phyloP scores from a whole-genome alignment of 2,113 vertebrate species.

The Actenoides lindsayi region DNA sequence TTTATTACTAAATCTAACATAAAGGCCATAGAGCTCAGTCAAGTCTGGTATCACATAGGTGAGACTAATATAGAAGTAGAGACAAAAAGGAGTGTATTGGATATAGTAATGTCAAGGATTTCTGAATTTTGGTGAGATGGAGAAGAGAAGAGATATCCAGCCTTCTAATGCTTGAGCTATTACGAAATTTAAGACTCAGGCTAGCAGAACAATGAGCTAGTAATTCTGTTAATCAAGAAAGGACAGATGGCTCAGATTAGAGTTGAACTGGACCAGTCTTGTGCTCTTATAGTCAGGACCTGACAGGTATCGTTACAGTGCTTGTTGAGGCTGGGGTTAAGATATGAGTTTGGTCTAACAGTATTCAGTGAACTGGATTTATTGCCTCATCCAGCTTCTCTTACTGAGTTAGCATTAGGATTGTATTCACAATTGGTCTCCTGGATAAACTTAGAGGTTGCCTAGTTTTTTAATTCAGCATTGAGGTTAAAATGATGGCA shows the following conservation, averaged over 20 bases:
- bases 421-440: neutral
- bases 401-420: neutral
- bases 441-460: neutral
- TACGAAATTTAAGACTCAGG: neutral
- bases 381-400: neutral
- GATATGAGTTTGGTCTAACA: neutral
- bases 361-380: neutral
- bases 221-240: neutral
- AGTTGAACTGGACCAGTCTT: neutral
- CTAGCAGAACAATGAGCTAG: neutral
- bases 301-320: neutral
- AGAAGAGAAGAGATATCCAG: neutral
- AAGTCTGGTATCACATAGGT: neutral
- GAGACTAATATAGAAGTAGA: neutral
- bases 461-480: too few species aligned
- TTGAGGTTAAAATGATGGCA: neutral
- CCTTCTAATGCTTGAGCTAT: neutral
- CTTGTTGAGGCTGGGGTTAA: neutral
- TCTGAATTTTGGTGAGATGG: neutral
- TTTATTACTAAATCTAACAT: neutral
- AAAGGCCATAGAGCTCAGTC: neutral
- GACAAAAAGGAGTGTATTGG: neutral
- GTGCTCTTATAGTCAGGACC: neutral
- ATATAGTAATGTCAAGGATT: neutral
- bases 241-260: neutral